Conservation (phyloP, 2,113 vertebrate genomes). For the Nothobranchius kuhntae region DNA sequence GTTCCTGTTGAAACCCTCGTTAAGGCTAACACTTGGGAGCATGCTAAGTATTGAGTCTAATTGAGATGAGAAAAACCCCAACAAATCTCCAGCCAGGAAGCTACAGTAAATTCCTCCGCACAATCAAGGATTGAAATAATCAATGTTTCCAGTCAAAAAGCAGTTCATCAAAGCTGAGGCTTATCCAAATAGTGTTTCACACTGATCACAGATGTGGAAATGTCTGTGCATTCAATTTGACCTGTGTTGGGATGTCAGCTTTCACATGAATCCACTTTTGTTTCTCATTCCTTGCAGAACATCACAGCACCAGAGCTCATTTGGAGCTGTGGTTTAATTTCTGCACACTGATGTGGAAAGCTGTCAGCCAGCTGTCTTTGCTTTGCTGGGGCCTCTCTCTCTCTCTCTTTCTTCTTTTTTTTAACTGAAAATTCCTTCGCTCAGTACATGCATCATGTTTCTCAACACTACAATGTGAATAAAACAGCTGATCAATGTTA, state of each 20-base stretch:
- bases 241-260: conserved; percentile 23
- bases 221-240: conserved; percentile 21
- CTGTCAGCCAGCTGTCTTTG: conserved; percentile 54
- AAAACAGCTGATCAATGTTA: conserved; percentile 35
- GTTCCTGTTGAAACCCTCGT: too few relatives aligned
- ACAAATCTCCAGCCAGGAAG: background rate
- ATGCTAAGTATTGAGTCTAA: too few relatives aligned
- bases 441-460: conserved; percentile 14
- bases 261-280: conserved; percentile 1
- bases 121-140: conserved; percentile 25
- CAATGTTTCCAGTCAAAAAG: conserved; percentile 28
- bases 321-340: conserved; percentile 40
- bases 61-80: too few relatives aligned
- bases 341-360: conserved; percentile 50
- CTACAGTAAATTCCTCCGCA: background rate
- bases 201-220: conserved; percentile 40
- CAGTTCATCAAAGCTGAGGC: conserved; percentile 1
- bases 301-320: conserved; percentile 31
- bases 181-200: conserved; percentile 22
- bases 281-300: conserved; percentile 23
- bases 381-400: background rate
- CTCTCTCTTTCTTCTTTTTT: background rate
- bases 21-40: too few relatives aligned
- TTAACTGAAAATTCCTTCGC: conserved; percentile 21
- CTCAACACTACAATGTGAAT: conserved; percentile 18